Evolutionary conservation across 1,140 invertebrate genomes (phyloP).

Genomic region (Cheumatopsyche charites): DNA sequence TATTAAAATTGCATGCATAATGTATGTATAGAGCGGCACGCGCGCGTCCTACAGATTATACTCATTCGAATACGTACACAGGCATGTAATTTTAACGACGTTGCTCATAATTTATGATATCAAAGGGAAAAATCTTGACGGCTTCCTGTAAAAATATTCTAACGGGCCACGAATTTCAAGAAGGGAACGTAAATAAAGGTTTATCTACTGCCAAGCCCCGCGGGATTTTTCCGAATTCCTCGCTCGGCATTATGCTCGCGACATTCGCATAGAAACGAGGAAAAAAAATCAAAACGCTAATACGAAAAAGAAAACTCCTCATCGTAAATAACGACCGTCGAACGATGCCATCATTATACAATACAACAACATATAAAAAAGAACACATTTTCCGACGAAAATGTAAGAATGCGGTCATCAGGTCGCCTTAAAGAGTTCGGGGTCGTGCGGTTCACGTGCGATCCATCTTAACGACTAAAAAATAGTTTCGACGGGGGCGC

Average conservation of each 20-base stretch:
- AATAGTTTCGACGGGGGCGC: slow-evolving; percentile 11
- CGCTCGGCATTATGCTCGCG: slow-evolving; percentile 15
- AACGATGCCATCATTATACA: no score
- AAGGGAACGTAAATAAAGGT: slow-evolving; percentile 44
- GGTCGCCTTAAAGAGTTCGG: neutral
- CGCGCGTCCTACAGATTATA: no score
- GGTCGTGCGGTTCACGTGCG: slow-evolving; percentile 16
- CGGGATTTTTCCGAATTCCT: slow-evolving; percentile 37
- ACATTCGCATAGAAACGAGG: neutral
- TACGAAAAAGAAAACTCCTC: no score
- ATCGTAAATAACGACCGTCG: no score
- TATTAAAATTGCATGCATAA: no score
- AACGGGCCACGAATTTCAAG: slow-evolving; percentile 33
- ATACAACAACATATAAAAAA: no score
- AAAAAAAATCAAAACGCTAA: no score
- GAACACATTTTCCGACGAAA: no score
- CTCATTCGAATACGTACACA: neutral
- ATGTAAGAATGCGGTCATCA: neutral
- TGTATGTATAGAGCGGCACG: no score
- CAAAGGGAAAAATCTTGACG: slow-evolving; percentile 14
- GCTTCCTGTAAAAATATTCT: slow-evolving; percentile 28
- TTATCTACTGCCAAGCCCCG: slow-evolving; percentile 40
- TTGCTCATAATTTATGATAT: slow-evolving; percentile 27
- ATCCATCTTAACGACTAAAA: slow-evolving; percentile 24
- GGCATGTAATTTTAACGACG: neutral